Evolutionary conservation across 2,797 vertebrate species (phyloP).

Genomic region (Scleropages formosus): DNA sequence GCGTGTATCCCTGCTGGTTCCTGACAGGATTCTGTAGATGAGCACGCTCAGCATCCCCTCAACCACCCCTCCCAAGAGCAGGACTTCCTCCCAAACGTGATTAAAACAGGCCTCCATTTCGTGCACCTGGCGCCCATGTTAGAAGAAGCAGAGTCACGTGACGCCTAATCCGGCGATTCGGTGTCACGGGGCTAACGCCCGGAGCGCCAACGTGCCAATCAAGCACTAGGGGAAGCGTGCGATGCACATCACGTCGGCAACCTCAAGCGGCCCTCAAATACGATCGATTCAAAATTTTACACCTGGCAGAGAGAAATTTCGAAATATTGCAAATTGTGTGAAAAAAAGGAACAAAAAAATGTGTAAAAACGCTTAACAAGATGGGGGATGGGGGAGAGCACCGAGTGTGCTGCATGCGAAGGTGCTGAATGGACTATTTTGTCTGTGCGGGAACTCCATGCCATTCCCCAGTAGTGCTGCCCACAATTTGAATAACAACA

Average conservation of each 20-base stretch:
- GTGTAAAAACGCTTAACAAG: not conserved
- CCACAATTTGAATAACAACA: not conserved
- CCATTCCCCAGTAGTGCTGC: not conserved
- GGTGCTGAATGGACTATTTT: not conserved
- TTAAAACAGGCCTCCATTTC: constrained; percentile 20
- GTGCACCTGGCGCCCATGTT: constrained; percentile 15
- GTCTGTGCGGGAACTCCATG: not conserved
- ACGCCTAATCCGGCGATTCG: not conserved
- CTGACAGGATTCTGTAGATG: no score
- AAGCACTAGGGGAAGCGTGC: not conserved
- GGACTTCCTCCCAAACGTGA: not conserved
- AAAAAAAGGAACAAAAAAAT: not conserved
- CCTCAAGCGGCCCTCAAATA: not conserved
- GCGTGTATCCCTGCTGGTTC: no score
- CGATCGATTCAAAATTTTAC: not conserved
- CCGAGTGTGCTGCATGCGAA: not conserved
- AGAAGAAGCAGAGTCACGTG: not conserved
- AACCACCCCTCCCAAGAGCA: not conserved
- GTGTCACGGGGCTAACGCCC: not conserved
- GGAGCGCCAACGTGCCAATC: not conserved
- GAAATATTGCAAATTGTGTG: not conserved
- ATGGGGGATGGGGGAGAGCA: not conserved
- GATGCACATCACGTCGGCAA: not conserved
- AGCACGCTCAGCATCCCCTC: not conserved
- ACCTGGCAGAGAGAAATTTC: not conserved